These are phyloP conservation scores for Caenorhabditis zanzibari DNA, from an alignment of 2,888 invertebrate species.

Conservation along the genomic window DNA sequence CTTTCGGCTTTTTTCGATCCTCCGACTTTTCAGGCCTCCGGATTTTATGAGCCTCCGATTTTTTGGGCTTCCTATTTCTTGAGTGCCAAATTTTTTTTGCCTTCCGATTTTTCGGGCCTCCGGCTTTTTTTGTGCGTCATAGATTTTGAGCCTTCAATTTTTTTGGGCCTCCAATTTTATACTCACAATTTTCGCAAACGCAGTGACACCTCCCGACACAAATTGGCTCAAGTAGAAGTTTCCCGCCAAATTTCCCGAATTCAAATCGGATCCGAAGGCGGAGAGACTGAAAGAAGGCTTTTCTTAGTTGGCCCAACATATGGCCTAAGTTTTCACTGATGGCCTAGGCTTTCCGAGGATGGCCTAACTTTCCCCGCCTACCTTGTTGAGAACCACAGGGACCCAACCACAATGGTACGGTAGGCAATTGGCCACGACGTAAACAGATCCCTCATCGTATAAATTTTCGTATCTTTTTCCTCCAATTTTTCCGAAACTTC, in stretches of 20 bases:
- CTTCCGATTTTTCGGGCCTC: too few relatives aligned
- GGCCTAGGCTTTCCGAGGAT: too few relatives aligned
- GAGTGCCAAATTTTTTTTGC: too few relatives aligned
- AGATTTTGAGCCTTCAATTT: not conserved
- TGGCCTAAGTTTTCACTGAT: too few relatives aligned
- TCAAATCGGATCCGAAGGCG: constrained; percentile 72
- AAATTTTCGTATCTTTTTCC: constrained; percentile 60
- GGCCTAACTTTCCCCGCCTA: constrained; percentile 12
- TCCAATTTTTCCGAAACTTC: constrained; percentile 16
- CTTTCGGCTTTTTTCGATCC: too few relatives aligned
- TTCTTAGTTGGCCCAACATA: not conserved
- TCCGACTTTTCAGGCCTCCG: too few relatives aligned
- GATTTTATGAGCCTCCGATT: too few relatives aligned
- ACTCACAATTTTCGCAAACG: constrained; percentile 72
- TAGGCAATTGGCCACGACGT: constrained; percentile 64
- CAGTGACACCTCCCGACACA: constrained; percentile 68
- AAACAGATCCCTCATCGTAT: constrained; percentile 71
- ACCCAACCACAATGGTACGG: constrained; percentile 66
- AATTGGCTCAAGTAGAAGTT: constrained; percentile 73
- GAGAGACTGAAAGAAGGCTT: constrained; percentile 58
- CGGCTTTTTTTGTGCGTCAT: not conserved
- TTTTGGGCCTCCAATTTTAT: too few relatives aligned
- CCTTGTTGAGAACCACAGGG: constrained; percentile 71
- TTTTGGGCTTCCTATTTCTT: too few relatives aligned
- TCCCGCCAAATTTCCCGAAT: constrained; percentile 72